phyloP scores from a whole-genome alignment of 2,113 vertebrate genomes.

The Ctenodactylus gundi region DNA sequence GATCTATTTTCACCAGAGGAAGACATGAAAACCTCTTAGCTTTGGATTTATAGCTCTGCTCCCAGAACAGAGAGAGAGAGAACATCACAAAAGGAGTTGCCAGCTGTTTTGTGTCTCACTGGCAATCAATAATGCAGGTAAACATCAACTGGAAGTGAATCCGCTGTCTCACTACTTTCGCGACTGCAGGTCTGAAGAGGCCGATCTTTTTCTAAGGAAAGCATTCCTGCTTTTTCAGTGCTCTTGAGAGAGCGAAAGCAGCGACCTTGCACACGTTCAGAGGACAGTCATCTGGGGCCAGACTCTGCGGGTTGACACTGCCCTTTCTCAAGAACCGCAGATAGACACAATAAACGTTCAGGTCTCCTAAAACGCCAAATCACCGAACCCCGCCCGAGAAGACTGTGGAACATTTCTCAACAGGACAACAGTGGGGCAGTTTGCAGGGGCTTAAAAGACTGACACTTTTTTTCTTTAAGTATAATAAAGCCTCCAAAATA shows the following conservation, averaged over 20 bases:
- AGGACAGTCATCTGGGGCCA: not conserved
- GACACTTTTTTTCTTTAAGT: not conserved
- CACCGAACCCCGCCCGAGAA: not conserved
- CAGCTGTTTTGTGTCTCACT: slow-evolving; percentile 57
- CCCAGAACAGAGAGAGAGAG: slow-evolving; percentile 38
- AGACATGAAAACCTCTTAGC: slow-evolving; percentile 52
- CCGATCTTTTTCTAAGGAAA: not conserved
- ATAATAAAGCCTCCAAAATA: not conserved
- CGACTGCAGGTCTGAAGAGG: slow-evolving; percentile 1
- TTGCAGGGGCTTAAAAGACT: not conserved
- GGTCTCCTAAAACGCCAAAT: not conserved
- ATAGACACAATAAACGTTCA: not conserved
- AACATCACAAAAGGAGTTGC: not conserved
- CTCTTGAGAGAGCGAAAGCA: not conserved
- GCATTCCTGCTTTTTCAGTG: not conserved
- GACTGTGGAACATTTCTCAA: not conserved
- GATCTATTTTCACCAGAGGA: slow-evolving; percentile 9
- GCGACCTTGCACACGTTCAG: not conserved
- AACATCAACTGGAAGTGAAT: slow-evolving; percentile 59
- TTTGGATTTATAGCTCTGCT: slow-evolving; percentile 53
- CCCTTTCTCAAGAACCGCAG: not conserved
- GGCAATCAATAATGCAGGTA: slow-evolving; percentile 65
- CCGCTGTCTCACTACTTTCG: not conserved
- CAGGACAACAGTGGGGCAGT: not conserved
- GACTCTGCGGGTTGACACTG: not conserved